Conservation (phyloP, 1,140 invertebrate species). For the Wasmannia auropunctata region DNA sequence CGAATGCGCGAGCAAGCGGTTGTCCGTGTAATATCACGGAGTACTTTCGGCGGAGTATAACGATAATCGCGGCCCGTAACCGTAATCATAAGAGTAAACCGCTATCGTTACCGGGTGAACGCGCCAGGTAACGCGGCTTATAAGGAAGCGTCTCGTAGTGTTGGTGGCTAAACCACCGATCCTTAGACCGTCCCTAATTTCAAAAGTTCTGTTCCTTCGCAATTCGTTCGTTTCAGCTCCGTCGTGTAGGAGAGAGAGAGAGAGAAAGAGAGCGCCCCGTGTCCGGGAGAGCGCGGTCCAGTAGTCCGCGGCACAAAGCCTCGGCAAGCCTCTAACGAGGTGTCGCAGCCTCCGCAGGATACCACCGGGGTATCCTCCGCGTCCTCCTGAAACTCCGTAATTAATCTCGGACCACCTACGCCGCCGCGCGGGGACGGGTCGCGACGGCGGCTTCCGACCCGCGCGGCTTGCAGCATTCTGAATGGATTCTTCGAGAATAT, state of each 20-base stretch:
- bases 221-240: neutral
- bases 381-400: conserved; percentile 69
- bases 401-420: conserved; percentile 70
- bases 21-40: neutral
- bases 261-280: too few relatives aligned
- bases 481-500: conserved; percentile 41
- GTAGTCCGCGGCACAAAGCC: conserved; percentile 41
- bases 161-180: neutral
- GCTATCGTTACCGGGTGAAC: neutral
- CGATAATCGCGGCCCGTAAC: conserved; percentile 14
- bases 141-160: neutral
- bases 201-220: neutral
- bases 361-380: conserved; percentile 24
- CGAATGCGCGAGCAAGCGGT: conserved; percentile 3
- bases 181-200: conserved; percentile 1
- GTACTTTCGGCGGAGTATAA: conserved; percentile 12
- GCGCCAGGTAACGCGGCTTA: conserved; percentile 6
- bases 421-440: conserved; percentile 36
- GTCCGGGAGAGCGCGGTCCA: neutral
- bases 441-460: conserved; percentile 63
- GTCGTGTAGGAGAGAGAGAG: neutral
- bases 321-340: conserved; percentile 53
- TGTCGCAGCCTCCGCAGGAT: conserved; percentile 55
- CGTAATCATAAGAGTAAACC: conserved; percentile 50
- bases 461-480: conserved; percentile 7